These are phyloP conservation scores for Sylvia borin DNA, from an alignment of 2,797 vertebrate genomes.

Conservation along the genomic window DNA sequence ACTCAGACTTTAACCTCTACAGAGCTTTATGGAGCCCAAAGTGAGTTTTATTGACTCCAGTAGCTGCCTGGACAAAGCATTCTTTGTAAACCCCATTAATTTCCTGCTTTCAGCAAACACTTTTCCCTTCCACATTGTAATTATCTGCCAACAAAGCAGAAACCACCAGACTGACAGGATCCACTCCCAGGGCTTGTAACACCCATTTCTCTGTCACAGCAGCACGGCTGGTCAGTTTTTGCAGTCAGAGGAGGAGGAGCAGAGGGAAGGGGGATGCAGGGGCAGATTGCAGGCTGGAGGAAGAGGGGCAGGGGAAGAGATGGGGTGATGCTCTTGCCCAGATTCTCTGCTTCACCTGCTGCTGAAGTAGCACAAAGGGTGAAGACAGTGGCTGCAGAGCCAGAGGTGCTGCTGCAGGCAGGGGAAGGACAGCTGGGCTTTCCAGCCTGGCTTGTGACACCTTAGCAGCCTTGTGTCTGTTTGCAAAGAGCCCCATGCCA, in stretches of 20 bases:
- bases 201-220: background rate
- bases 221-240: background rate
- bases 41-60: slow-evolving; percentile 4
- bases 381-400: background rate
- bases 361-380: background rate
- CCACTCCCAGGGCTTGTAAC: background rate
- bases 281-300: background rate
- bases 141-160: slow-evolving; percentile 15
- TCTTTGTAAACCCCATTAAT: slow-evolving; percentile 25
- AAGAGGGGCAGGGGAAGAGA: background rate
- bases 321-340: background rate
- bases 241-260: background rate
- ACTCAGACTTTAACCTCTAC: background rate
- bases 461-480: background rate
- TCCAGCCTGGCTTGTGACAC: background rate
- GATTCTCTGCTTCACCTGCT: background rate
- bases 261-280: background rate
- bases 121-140: background rate
- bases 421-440: background rate
- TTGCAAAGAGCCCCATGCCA: background rate
- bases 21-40: background rate
- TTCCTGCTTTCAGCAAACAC: slow-evolving; percentile 17
- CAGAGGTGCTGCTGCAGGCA: background rate
- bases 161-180: background rate
- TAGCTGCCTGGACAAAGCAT: slow-evolving; percentile 30